Conservation (phyloP, 2,888 invertebrate species). For the Abrostola tripartita region DNA sequence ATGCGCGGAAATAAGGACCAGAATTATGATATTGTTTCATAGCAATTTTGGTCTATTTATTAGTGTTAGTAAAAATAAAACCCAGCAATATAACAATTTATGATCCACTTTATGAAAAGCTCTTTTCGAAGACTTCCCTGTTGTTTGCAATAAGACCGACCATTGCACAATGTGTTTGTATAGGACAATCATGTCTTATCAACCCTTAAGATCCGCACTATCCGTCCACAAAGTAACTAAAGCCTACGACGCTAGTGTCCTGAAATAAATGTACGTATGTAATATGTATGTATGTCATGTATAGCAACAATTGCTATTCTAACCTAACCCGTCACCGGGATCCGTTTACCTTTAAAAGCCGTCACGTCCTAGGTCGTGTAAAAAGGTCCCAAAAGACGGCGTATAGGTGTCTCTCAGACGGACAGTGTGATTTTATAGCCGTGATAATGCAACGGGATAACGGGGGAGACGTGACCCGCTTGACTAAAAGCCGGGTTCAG, state of each 20-base stretch:
- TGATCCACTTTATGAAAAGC: too few species aligned
- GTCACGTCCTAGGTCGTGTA: conserved; percentile 39
- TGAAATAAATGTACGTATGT: neutral
- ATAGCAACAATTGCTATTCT: neutral
- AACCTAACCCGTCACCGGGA: conserved; percentile 7
- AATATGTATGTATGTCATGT: conserved; percentile 1
- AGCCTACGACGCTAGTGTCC: neutral
- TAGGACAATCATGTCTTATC: too few species aligned
- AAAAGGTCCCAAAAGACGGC: conserved; percentile 37
- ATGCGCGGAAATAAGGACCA: neutral
- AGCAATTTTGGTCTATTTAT: too few species aligned
- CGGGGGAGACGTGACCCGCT: conserved; percentile 40
- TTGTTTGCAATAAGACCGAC: too few species aligned
- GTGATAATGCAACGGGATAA: conserved; percentile 49
- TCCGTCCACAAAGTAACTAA: too few species aligned
- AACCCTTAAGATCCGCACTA: too few species aligned
- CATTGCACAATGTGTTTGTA: too few species aligned
- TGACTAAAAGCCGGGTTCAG: conserved; percentile 27
- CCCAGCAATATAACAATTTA: too few species aligned
- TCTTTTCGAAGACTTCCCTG: too few species aligned
- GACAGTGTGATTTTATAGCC: conserved; percentile 55
- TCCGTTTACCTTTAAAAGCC: conserved; percentile 31
- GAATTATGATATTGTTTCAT: neutral
- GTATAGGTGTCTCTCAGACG: conserved; percentile 45
- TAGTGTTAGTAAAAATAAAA: too few species aligned